Conservation (phyloP, 2,888 invertebrate species). For the Nebria brevicollis region DNA sequence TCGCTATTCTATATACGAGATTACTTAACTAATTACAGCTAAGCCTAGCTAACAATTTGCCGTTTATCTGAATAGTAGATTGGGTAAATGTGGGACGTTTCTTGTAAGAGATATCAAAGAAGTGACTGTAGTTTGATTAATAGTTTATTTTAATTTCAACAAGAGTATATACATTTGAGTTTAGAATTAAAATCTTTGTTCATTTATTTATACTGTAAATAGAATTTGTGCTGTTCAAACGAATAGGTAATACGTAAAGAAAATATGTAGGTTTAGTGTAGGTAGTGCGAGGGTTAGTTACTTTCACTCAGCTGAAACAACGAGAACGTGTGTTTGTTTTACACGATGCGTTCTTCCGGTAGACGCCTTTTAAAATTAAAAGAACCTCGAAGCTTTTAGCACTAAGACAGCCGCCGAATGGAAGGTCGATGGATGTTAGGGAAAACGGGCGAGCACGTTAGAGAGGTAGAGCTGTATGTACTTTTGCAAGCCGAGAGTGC, state of each 20-base stretch:
- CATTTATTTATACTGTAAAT: not conserved
- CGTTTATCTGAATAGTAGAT: no score
- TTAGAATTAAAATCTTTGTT: not conserved
- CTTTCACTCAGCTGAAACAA: not conserved
- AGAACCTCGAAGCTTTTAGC: constrained; percentile 45
- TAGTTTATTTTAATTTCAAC: no score
- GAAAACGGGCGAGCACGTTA: constrained; percentile 20
- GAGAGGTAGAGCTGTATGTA: not conserved
- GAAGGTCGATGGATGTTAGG: constrained; percentile 33
- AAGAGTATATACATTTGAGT: not conserved
- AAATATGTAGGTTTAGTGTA: not conserved
- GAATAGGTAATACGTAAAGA: not conserved
- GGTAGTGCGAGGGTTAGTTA: not conserved
- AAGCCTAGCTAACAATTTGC: no score
- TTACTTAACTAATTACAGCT: not conserved
- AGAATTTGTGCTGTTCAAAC: not conserved
- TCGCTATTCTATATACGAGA: not conserved
- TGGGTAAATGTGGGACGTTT: no score
- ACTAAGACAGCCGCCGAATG: constrained; percentile 40
- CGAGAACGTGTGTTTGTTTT: not conserved
- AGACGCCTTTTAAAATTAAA: constrained; percentile 44
- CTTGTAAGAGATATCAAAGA: no score
- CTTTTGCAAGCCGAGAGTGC: not conserved
- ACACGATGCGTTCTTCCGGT: constrained; percentile 13
- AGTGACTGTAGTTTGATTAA: no score